Conservation (phyloP, 2,113 vertebrate genomes). For the Anolis carolinensis region DNA sequence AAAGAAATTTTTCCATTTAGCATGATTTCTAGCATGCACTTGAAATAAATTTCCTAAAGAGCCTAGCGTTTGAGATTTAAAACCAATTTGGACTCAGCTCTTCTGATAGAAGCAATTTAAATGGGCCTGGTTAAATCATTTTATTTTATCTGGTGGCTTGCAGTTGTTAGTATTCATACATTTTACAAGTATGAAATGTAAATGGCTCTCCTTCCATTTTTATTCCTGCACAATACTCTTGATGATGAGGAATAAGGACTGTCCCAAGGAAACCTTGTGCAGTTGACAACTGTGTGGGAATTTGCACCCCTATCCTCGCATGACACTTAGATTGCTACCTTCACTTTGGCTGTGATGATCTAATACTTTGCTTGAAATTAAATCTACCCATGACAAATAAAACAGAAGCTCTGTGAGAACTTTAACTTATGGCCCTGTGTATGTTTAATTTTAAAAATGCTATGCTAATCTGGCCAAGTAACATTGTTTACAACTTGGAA, state of each 20-base stretch:
- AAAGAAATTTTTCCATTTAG: accelerated
- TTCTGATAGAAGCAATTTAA: constrained; percentile 39
- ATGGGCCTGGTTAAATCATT: accelerated
- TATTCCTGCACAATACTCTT: no score
- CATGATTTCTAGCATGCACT: not conserved
- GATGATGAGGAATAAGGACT: no score
- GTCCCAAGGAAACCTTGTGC: no score
- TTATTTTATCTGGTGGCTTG: not conserved
- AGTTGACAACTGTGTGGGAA: no score
- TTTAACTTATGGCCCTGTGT: no score
- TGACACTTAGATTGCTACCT: not conserved
- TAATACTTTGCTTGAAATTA: not conserved
- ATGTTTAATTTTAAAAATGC: not conserved
- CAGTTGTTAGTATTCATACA: not conserved
- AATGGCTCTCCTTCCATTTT: no score
- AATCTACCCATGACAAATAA: not conserved
- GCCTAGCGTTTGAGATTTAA: not conserved
- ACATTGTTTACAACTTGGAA: not conserved
- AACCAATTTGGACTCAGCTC: not conserved
- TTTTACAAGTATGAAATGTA: not conserved
- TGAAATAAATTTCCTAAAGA: not conserved
- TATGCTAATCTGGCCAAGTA: not conserved
- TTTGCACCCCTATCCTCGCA: not conserved
- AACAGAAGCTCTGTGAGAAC: not conserved
- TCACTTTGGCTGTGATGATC: not conserved